phyloP scores from a whole-genome alignment of 2,888 invertebrate genomes.

The Linyphia triangularis region DNA sequence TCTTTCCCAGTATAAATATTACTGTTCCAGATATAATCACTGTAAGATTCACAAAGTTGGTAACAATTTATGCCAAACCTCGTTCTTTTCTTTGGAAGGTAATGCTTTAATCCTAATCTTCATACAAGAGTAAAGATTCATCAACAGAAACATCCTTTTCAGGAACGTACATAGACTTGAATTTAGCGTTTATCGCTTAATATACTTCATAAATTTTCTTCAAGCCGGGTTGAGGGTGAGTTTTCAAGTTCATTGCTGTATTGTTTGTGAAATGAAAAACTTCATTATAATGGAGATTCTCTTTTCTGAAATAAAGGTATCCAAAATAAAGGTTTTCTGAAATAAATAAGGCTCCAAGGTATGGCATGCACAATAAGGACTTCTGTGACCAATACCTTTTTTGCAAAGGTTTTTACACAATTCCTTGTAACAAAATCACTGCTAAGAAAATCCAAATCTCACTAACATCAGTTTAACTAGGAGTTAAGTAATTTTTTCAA shows the following conservation, averaged over 20 bases:
- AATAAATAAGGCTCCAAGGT: too few relatives aligned
- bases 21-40: slow-evolving; percentile 61
- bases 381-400: slow-evolving; percentile 6
- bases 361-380: not conserved
- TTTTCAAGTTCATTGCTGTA: not conserved
- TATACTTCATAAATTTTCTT: slow-evolving; percentile 11
- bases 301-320: not conserved
- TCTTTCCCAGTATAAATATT: slow-evolving; percentile 59
- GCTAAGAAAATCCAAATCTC: not conserved
- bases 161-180: not conserved
- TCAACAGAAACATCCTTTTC: not conserved
- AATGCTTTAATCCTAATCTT: not conserved
- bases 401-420: not conserved
- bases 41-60: slow-evolving; percentile 60
- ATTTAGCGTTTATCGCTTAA: not conserved
- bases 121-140: not conserved
- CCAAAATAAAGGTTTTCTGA: too few relatives aligned
- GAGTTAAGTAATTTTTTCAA: not conserved
- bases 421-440: not conserved
- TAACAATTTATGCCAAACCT: slow-evolving; percentile 53
- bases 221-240: not conserved
- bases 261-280: slow-evolving; percentile 26
- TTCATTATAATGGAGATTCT: not conserved
- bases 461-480: not conserved
- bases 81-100: not conserved